A percentile compares a stretch with the other conserved stretches of the same genome.
phyloP scores from a whole-genome alignment of 2,797 vertebrate genomes.

The Presbytis comata region DNA sequence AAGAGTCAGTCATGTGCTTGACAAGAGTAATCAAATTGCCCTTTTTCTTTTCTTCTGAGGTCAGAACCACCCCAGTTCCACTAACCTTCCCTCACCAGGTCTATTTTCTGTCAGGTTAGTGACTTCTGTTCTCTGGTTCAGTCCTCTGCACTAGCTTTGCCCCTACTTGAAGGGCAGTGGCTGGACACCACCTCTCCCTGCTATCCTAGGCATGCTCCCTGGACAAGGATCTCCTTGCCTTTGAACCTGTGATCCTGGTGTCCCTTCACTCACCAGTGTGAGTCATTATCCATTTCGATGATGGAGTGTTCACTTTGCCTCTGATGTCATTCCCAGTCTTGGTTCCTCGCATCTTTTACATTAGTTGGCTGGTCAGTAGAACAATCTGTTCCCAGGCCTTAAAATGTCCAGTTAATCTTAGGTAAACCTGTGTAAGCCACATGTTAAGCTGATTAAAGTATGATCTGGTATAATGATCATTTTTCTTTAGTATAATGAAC shows the following conservation, averaged over 20 bases:
- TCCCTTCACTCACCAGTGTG: not conserved
- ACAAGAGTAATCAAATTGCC: not conserved
- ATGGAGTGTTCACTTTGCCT: not conserved
- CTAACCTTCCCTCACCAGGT: not conserved
- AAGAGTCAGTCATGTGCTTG: not conserved
- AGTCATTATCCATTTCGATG: not conserved
- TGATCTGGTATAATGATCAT: not conserved
- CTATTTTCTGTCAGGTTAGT: not conserved
- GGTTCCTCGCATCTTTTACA: not conserved
- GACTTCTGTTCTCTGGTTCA: not conserved
- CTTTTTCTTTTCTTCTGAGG: not conserved
- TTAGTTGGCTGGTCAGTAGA: not conserved
- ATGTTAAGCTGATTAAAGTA: not conserved
- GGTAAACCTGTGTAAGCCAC: not conserved
- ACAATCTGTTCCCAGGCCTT: not conserved
- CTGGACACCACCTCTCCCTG: not conserved
- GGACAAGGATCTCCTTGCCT: not conserved
- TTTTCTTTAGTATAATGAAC: constrained; percentile 38
- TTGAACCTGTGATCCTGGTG: not conserved
- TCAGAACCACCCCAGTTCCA: not conserved
- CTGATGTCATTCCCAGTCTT: not conserved
- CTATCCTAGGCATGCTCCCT: not conserved
- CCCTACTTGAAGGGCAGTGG: not conserved
- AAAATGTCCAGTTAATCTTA: constrained; percentile 17
- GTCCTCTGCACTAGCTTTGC: not conserved